A percentile compares a stretch with the other conserved stretches of the same genome.
Evolutionary conservation across 2,888 invertebrate genomes (phyloP).

Genomic region (Troides helena): DNA sequence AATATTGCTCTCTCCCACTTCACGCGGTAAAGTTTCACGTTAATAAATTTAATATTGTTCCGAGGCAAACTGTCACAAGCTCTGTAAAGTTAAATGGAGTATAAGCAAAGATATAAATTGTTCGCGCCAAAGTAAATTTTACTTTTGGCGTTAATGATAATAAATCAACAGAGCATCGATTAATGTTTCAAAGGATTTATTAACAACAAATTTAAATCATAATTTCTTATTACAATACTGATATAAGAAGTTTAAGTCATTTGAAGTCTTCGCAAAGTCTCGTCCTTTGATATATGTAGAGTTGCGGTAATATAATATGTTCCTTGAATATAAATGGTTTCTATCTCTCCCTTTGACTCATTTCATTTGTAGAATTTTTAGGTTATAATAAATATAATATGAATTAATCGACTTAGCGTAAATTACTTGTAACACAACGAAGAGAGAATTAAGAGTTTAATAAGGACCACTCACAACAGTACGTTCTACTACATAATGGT

Average conservation of each 20-base stretch:
- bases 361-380: too few relatives aligned
- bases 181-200: slow-evolving; percentile 6
- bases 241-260: background rate
- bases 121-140: slow-evolving; percentile 18
- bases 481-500: too few relatives aligned
- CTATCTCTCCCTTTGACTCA: too few relatives aligned
- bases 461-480: too few relatives aligned
- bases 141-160: slow-evolving; percentile 20
- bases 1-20: slow-evolving; percentile 26
- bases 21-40: slow-evolving; percentile 25
- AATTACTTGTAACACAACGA: too few relatives aligned
- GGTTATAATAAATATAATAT: too few relatives aligned
- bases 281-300: too few relatives aligned
- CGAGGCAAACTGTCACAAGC: slow-evolving; percentile 26
- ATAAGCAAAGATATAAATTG: slow-evolving; percentile 28
- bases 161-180: slow-evolving; percentile 17
- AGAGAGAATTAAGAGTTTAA: too few relatives aligned
- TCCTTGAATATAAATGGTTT: too few relatives aligned
- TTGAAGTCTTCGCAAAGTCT: background rate
- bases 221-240: background rate
- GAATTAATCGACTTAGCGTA: too few relatives aligned
- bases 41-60: slow-evolving; percentile 29
- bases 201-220: background rate
- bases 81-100: slow-evolving; percentile 28
- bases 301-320: too few relatives aligned